Conservation (phyloP, 2,888 invertebrate species). For the Quadroppia sp. region DNA sequence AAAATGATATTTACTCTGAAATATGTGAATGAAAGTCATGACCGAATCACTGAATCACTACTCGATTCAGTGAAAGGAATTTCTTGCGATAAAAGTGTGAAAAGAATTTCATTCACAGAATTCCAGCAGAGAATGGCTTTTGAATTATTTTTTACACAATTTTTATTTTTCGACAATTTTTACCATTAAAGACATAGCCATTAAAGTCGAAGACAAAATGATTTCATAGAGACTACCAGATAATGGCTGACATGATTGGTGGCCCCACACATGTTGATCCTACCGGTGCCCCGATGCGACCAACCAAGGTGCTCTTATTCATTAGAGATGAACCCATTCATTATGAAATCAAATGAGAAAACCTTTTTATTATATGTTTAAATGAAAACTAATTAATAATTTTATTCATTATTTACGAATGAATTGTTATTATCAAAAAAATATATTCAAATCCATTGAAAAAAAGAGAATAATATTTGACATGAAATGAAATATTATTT, state of each 20-base stretch:
- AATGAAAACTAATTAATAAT: no score
- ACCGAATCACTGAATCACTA: neutral
- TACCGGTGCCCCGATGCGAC: neutral
- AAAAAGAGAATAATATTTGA: slow-evolving; percentile 5
- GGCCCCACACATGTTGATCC: neutral
- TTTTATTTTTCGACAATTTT: neutral
- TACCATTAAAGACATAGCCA: neutral
- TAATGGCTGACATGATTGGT: neutral
- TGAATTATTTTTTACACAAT: neutral
- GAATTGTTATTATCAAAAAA: no score
- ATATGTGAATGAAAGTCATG: neutral
- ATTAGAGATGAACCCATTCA: slow-evolving; percentile 4
- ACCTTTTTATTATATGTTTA: no score
- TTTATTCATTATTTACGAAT: no score
- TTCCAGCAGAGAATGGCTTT: neutral
- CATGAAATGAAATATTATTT: no score
- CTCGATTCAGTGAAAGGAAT: neutral
- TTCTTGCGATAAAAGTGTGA: neutral
- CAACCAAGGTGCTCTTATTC: neutral
- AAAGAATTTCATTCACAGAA: neutral
- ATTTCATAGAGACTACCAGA: neutral
- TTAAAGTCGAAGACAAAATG: neutral
- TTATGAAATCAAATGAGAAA: no score
- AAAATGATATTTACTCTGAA: no score
- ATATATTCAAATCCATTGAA: neutral